Percentiles rank a stretch among this genome's conserved stretches.
Evolutionary conservation across 1,140 invertebrate species (phyloP).

Genomic region (Leguminivora glycinivorella): DNA sequence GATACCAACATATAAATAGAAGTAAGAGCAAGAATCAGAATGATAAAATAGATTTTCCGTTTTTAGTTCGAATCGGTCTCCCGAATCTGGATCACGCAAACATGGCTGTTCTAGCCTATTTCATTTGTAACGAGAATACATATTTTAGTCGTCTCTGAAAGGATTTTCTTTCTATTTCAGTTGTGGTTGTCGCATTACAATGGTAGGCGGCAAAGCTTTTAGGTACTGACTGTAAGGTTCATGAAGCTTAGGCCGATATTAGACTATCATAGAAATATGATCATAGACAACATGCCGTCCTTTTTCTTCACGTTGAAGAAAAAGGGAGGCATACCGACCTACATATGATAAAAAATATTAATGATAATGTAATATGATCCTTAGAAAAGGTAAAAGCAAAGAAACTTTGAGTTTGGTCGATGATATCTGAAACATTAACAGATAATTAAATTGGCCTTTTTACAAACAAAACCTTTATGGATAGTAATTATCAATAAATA

Average conservation of each 20-base stretch:
- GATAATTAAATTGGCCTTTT: not conserved
- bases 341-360: too few relatives aligned
- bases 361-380: too few relatives aligned
- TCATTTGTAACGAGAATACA: not conserved
- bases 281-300: too few relatives aligned
- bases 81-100: slow-evolving; percentile 11
- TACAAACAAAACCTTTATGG: not conserved
- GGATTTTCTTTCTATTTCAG: not conserved
- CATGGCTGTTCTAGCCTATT: not conserved
- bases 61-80: too few relatives aligned
- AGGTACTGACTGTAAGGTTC: too few relatives aligned
- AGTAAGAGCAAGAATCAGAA: too few relatives aligned
- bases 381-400: not conserved
- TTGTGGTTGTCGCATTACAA: not conserved
- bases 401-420: not conserved
- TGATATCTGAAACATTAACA: not conserved
- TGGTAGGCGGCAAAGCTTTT: not conserved
- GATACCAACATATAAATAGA: too few relatives aligned
- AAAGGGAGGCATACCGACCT: too few relatives aligned
- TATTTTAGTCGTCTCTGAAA: slow-evolving; percentile 2
- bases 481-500: not conserved
- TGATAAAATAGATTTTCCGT: too few relatives aligned
- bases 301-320: too few relatives aligned
- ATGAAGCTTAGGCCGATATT: too few relatives aligned
- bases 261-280: too few relatives aligned